Evolutionary conservation across 53 echinoderm and acorn worm species (phyloP).

Genomic region (Apostichopus leukothele): DNA sequence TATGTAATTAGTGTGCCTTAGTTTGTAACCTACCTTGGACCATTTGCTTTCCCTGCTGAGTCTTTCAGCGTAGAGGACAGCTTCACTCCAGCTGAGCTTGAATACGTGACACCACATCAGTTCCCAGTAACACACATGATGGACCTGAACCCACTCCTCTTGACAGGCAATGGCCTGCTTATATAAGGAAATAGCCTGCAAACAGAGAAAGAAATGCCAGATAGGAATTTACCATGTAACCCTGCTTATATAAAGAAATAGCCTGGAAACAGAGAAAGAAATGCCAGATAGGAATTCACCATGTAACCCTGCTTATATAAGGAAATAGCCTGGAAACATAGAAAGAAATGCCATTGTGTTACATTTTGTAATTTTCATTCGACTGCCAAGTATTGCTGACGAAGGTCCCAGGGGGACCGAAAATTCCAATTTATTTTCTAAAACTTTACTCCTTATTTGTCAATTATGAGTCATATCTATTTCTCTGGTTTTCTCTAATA

Average conservation of each 20-base stretch:
- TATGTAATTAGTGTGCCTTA: too few species aligned
- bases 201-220: neutral
- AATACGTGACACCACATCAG: slow-evolving; percentile 99
- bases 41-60: slow-evolving; percentile 93
- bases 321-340: slow-evolving; percentile 70
- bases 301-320: slow-evolving; percentile 46
- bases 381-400: too few species aligned
- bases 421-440: too few species aligned
- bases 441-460: too few species aligned
- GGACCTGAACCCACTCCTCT: slow-evolving; percentile 95
- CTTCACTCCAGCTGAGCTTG: slow-evolving; percentile 87
- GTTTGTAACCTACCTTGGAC: slow-evolving; percentile 79
- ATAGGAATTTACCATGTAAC: too few species aligned
- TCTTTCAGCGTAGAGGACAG: slow-evolving; percentile 84
- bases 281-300: too few species aligned
- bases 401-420: too few species aligned
- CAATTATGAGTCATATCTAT: too few species aligned
- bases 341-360: neutral
- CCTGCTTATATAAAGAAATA: slow-evolving; percentile 50
- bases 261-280: slow-evolving; percentile 57
- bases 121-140: slow-evolving; percentile 98
- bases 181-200: slow-evolving; percentile 87
- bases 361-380: too few species aligned
- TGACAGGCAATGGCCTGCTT: slow-evolving; percentile 86
- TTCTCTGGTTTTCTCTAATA: too few species aligned